A percentile compares a stretch with the other conserved stretches of the same genome.
phyloP scores from a whole-genome alignment of 2,797 vertebrate species.

The Rhinichthys osculus region DNA sequence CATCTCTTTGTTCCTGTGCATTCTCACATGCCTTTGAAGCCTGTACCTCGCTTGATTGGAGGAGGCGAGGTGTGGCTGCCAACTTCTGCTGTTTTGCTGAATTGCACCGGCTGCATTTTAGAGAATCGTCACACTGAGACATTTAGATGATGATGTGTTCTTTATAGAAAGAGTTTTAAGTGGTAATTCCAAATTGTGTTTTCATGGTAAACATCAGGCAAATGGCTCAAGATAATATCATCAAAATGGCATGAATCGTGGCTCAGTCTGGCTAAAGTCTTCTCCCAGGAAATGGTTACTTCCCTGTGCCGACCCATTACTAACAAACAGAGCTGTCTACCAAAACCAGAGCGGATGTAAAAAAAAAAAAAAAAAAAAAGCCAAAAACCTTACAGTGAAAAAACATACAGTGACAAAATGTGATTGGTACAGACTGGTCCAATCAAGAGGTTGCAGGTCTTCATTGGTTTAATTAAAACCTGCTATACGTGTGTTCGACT shows the following conservation, averaged over 20 bases:
- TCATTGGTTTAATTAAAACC: neutral
- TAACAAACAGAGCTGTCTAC: neutral
- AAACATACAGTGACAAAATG: no score
- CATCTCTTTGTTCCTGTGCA: conserved; percentile 32
- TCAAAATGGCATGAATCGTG: neutral
- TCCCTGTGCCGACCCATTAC: neutral
- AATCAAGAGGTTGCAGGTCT: neutral
- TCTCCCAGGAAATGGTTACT: neutral
- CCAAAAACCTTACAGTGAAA: no score
- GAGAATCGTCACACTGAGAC: conserved; percentile 8
- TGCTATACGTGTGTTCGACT: no score
- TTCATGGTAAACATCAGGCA: neutral
- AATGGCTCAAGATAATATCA: neutral
- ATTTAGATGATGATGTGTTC: neutral
- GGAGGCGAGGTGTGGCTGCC: conserved; percentile 24
- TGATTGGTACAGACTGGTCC: neutral
- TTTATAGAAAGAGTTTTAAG: conserved; percentile 4
- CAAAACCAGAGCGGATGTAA: neutral
- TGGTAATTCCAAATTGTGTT: neutral
- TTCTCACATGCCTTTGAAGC: conserved; percentile 21
- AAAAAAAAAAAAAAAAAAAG: no score
- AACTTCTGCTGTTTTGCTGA: conserved; percentile 24
- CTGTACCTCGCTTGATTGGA: conserved; percentile 10
- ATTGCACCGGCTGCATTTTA: conserved; percentile 21
- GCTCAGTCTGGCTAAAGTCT: neutral